Conservation (phyloP, 1,140 invertebrate species). For the Sitodiplosis mosellana region DNA sequence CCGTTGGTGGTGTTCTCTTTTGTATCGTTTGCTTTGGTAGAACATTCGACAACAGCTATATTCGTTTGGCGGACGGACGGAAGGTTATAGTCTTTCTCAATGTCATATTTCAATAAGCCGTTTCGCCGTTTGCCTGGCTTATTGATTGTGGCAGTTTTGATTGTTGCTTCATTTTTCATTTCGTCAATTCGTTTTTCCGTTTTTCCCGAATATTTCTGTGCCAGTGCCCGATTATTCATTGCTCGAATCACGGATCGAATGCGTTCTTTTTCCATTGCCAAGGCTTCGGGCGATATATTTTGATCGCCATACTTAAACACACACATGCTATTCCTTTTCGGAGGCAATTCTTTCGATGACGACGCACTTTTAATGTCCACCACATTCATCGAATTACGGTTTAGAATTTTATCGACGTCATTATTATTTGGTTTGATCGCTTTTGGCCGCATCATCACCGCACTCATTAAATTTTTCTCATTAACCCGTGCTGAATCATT, state of each 20-base stretch:
- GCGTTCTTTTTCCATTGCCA: constrained; percentile 8
- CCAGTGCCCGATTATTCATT: constrained; percentile 3
- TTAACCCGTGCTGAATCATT: neutral
- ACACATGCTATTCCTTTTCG: constrained; percentile 4
- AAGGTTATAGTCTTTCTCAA: no score
- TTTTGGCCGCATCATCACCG: neutral
- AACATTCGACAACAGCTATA: no score
- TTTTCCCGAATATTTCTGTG: constrained; percentile 4
- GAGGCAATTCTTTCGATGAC: neutral
- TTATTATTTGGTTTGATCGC: constrained; percentile 3
- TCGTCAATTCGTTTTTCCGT: neutral
- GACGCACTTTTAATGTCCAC: neutral
- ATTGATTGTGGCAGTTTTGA: neutral
- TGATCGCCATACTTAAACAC: constrained; percentile 4
- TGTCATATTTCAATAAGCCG: no score
- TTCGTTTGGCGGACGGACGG: no score
- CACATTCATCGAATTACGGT: neutral
- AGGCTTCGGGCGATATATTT: neutral
- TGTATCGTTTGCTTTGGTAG: no score
- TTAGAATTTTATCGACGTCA: neutral
- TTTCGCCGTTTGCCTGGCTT: no score
- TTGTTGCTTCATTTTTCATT: neutral
- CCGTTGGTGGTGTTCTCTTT: no score
- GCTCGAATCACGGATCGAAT: constrained; percentile 3
- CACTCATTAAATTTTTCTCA: constrained; percentile 1